These are phyloP conservation scores for Lasius platythorax DNA, from an alignment of 2,888 invertebrate species.

Conservation along the genomic window DNA sequence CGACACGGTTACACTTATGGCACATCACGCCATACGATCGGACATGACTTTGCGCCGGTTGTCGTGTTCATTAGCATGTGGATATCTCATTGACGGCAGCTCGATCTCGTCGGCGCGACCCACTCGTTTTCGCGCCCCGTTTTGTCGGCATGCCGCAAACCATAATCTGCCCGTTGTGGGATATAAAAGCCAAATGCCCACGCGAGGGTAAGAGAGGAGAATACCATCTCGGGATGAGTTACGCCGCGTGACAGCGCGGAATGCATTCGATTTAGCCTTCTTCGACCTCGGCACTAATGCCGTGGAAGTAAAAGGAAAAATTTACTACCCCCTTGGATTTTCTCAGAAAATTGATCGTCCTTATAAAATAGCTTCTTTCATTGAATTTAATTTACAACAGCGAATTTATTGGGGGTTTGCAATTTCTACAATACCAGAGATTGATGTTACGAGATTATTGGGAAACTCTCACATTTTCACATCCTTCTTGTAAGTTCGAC, in stretches of 20 bases:
- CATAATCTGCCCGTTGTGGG: conserved; percentile 44
- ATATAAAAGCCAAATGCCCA: conserved; percentile 49
- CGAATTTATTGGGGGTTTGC: background rate
- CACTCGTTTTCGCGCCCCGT: conserved; percentile 58
- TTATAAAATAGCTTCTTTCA: background rate
- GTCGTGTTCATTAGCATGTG: conserved; percentile 78
- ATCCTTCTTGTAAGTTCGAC: background rate
- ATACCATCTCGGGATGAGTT: conserved; percentile 44
- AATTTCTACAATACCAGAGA: background rate
- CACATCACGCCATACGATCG: conserved; percentile 64
- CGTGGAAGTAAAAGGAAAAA: background rate
- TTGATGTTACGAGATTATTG: conserved; percentile 1
- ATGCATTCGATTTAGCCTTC: conserved; percentile 41
- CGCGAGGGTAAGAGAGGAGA: conserved; percentile 44
- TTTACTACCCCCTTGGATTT: background rate
- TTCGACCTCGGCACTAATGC: conserved; percentile 14
- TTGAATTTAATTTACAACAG: background rate
- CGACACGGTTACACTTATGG: conserved; percentile 51
- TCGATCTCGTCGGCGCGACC: conserved; percentile 50
- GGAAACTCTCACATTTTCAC: conserved; percentile 10
- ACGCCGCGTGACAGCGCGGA: conserved; percentile 25
- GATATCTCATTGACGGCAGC: conserved; percentile 69
- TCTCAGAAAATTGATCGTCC: conserved; percentile 1
- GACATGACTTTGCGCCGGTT: conserved; percentile 72
- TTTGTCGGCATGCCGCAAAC: conserved; percentile 48